These are phyloP conservation scores for Strigamia transsilvanica DNA, from an alignment of 2,888 invertebrate species.

Conservation along the genomic window DNA sequence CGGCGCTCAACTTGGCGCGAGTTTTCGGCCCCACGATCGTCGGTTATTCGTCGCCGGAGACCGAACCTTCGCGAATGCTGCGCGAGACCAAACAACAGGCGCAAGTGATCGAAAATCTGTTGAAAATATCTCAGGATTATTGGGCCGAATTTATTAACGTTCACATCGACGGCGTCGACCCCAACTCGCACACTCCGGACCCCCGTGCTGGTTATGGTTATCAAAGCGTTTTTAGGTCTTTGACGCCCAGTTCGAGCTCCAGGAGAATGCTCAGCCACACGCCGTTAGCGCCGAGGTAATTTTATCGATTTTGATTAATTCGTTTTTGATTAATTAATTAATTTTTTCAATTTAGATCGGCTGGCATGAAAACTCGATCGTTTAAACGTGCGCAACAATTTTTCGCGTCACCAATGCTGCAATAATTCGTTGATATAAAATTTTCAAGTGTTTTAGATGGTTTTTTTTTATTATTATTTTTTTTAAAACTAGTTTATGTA, in stretches of 20 bases:
- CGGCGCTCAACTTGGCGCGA: conserved; percentile 83
- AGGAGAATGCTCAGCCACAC: neutral
- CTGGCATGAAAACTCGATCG: neutral
- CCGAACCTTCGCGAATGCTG: conserved; percentile 73
- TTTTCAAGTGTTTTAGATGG: neutral
- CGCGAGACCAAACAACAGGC: conserved; percentile 78
- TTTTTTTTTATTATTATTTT: neutral
- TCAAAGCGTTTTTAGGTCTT: neutral
- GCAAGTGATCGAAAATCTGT: conserved; percentile 70
- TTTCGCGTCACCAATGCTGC: conserved; percentile 34
- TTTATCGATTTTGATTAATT: neutral
- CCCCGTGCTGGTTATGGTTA: neutral
- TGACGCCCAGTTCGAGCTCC: neutral
- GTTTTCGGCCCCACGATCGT: conserved; percentile 95
- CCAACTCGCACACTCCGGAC: conserved; percentile 7
- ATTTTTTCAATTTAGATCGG: neutral
- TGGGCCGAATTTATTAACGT: conserved; percentile 76
- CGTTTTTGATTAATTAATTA: neutral
- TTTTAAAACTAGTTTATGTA: neutral
- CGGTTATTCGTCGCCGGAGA: conserved; percentile 82
- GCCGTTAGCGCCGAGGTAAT: conserved; percentile 7
- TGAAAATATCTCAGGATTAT: conserved; percentile 77
- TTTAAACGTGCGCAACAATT: conserved; percentile 5
- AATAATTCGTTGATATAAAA: neutral
- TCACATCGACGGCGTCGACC: neutral